Percentiles rank a stretch among this genome's conserved stretches.
These are phyloP conservation scores for Alouatta palliata DNA, from an alignment of 2,113 vertebrate species.

Conservation along the genomic window DNA sequence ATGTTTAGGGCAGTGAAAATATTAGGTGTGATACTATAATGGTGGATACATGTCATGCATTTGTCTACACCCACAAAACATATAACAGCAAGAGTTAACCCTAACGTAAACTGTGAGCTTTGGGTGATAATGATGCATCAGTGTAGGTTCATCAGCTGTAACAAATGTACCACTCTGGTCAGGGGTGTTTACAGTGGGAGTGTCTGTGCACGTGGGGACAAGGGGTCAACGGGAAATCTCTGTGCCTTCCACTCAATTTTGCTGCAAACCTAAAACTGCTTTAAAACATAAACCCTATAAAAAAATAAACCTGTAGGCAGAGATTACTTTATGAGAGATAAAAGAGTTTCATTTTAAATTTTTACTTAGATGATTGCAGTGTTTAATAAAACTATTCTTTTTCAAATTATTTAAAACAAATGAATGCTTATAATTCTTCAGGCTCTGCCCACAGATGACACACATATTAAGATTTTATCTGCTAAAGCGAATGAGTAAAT, in stretches of 20 bases:
- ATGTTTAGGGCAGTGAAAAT: background rate
- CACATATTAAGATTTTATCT: conserved; percentile 57
- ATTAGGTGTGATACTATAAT: background rate
- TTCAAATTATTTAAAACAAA: conserved; percentile 77
- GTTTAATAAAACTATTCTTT: conserved; percentile 65
- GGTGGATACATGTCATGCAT: background rate
- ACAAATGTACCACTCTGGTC: background rate
- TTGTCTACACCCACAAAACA: background rate
- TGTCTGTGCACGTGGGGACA: background rate
- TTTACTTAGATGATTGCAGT: background rate
- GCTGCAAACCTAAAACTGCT: background rate
- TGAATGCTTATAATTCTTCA: conserved; percentile 74
- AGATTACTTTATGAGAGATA: conserved; percentile 57
- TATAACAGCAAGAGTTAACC: background rate
- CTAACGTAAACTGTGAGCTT: background rate
- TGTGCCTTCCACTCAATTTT: background rate
- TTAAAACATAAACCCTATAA: background rate
- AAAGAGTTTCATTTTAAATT: conserved; percentile 67
- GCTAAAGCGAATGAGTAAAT: conserved; percentile 26
- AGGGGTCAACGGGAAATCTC: background rate
- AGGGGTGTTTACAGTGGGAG: background rate
- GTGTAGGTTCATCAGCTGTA: background rate
- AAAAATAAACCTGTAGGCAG: conserved; percentile 30
- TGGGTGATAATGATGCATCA: background rate
- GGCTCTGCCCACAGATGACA: conserved; percentile 54